Conservation (phyloP, 2,888 invertebrate species). For the Lamellibrachia columna region DNA sequence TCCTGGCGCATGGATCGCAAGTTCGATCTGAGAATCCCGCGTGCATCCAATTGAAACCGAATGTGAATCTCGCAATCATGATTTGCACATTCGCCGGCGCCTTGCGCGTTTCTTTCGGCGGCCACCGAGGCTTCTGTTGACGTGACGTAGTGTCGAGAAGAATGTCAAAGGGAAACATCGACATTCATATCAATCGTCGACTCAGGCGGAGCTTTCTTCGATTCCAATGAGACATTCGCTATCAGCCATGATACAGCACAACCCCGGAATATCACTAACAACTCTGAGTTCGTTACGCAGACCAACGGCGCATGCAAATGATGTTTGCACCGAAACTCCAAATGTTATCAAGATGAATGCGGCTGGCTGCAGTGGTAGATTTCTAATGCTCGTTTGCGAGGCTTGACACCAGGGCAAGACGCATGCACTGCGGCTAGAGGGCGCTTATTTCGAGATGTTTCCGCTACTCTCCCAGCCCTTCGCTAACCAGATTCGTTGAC, state of each 20-base stretch:
- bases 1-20: background rate
- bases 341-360: background rate
- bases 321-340: background rate
- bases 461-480: too few species aligned
- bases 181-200: constrained; percentile 12
- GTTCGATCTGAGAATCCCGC: background rate
- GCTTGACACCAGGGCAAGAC: too few species aligned
- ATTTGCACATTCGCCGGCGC: background rate
- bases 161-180: constrained; percentile 3
- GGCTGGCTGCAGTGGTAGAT: background rate
- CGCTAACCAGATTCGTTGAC: too few species aligned
- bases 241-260: background rate
- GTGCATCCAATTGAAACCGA: background rate
- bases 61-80: background rate
- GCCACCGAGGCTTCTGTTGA: background rate
- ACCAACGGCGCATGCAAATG: background rate
- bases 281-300: background rate
- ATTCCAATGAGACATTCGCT: constrained; percentile 9
- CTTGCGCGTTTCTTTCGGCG: background rate
- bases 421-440: too few species aligned
- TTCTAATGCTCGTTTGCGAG: too few species aligned
- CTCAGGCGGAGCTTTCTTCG: background rate
- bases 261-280: background rate
- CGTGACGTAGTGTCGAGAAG: background rate
- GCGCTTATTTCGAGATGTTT: too few species aligned